These are phyloP conservation scores for Geococcyx californianus DNA, from an alignment of 2,113 vertebrate species.

Conservation along the genomic window DNA sequence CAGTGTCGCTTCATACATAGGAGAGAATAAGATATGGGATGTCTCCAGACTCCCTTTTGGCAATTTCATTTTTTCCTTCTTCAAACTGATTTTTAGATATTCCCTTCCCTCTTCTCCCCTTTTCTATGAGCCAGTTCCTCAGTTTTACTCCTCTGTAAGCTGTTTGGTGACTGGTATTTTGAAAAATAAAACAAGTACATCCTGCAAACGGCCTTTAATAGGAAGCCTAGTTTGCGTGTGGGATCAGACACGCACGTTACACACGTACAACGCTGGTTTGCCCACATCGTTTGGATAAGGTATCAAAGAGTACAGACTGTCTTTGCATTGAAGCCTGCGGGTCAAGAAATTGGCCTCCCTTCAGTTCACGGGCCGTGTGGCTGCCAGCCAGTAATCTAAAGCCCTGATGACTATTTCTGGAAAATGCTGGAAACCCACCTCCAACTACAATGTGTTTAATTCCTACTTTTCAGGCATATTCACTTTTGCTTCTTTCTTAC, in stretches of 20 bases:
- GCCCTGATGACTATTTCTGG: constrained; percentile 37
- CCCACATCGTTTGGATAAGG: constrained; percentile 40
- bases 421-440: constrained; percentile 24
- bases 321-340: constrained; percentile 31
- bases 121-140: not conserved
- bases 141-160: not conserved
- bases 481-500: not conserved
- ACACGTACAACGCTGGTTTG: not conserved
- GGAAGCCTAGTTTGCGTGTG: not conserved
- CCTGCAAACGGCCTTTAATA: not conserved
- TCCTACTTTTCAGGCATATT: not conserved
- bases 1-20: not conserved
- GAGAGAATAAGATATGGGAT: not conserved
- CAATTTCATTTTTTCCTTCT: not conserved
- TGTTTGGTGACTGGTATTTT: not conserved
- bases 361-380: not conserved
- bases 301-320: constrained; percentile 43
- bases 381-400: constrained; percentile 53
- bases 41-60: not conserved
- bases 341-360: constrained; percentile 44
- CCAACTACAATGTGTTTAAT: not conserved
- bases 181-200: not conserved
- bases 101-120: not conserved
- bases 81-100: not conserved
- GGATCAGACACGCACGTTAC: not conserved